A percentile compares a stretch with the other conserved stretches of the same genome.
Evolutionary conservation across 53 echinoderm and acorn worm genomes (phyloP).

Genomic region (Arbacia lixula): DNA sequence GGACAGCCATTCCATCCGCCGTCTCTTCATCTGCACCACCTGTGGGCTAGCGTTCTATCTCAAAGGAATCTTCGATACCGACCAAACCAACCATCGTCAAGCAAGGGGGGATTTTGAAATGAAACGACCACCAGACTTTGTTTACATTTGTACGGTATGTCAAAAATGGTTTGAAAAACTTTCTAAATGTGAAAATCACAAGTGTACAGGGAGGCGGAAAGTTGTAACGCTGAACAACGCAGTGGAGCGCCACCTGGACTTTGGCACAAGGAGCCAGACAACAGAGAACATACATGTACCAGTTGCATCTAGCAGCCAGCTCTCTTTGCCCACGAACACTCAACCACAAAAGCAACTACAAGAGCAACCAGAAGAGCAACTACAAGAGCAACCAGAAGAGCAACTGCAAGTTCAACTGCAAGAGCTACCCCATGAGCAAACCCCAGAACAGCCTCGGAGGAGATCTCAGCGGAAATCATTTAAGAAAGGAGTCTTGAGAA

Average conservation of each 20-base stretch:
- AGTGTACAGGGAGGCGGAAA: neutral
- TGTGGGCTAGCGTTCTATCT: neutral
- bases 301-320: too few species aligned
- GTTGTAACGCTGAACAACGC: too few species aligned
- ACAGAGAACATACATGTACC: too few species aligned
- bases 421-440: too few species aligned
- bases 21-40: neutral
- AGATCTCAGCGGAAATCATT: too few species aligned
- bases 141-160: conserved; percentile 1
- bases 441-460: too few species aligned
- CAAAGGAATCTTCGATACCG: neutral
- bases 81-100: neutral
- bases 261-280: neutral
- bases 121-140: conserved; percentile 23
- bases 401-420: too few species aligned
- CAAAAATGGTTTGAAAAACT: neutral
- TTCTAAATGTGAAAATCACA: neutral
- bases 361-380: too few species aligned
- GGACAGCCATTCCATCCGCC: neutral
- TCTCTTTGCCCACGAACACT: too few species aligned
- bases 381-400: too few species aligned
- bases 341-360: too few species aligned
- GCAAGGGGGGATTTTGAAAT: neutral
- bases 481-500: too few species aligned
- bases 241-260: neutral